Evolutionary conservation across 64 coral and sea anemone species (phyloP).

Genomic region (Montipora sp.): DNA sequence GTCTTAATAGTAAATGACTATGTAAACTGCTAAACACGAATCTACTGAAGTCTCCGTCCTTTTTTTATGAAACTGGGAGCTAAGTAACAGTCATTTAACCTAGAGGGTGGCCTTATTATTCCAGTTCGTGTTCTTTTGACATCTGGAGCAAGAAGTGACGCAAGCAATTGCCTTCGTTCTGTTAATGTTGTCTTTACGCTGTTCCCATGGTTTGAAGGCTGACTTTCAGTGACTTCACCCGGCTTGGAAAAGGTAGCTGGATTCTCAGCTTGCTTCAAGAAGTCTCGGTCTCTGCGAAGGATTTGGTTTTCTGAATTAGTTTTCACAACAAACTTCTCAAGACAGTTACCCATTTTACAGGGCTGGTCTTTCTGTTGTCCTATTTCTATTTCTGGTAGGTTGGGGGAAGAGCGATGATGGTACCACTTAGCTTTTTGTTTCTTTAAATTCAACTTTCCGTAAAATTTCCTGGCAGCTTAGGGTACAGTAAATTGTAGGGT

Average conservation of each 20-base stretch:
- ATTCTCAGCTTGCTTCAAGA: too few relatives aligned
- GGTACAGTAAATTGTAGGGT: too few relatives aligned
- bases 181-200: neutral
- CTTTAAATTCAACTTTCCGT: neutral
- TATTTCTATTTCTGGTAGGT: conserved; percentile 62
- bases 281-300: conserved; percentile 49
- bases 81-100: too few relatives aligned
- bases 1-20: too few relatives aligned
- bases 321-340: conserved; percentile 62
- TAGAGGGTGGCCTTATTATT: neutral
- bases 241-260: neutral
- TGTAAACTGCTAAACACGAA: too few relatives aligned
- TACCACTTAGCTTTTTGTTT: neutral
- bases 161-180: neutral
- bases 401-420: neutral
- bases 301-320: conserved; percentile 14
- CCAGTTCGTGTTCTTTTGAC: conserved; percentile 3
- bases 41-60: too few relatives aligned
- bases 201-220: neutral
- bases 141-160: neutral
- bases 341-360: conserved; percentile 63
- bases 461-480: conserved; percentile 1
- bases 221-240: neutral
- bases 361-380: conserved; percentile 61
- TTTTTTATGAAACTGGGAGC: too few relatives aligned